Conservation (phyloP, 2,888 invertebrate species). For the Sericinus montela region DNA sequence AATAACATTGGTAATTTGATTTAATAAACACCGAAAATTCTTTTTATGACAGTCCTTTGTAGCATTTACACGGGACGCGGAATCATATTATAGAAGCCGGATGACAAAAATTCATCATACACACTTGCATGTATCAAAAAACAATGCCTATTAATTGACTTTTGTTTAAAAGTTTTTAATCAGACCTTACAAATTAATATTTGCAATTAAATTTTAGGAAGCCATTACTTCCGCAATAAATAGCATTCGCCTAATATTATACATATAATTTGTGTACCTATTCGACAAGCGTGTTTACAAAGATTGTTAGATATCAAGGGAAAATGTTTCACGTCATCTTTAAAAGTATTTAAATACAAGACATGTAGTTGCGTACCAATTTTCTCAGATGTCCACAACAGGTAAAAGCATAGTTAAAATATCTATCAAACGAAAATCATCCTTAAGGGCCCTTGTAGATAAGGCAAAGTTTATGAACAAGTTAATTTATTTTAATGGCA, state of each 20-base stretch:
- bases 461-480: slow-evolving; percentile 18
- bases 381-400: slow-evolving; percentile 27
- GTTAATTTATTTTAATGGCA: slow-evolving; percentile 22
- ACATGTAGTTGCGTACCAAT: slow-evolving; percentile 51
- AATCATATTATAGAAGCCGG: slow-evolving; percentile 54
- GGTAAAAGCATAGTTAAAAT: slow-evolving; percentile 30
- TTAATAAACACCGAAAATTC: slow-evolving; percentile 24
- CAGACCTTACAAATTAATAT: slow-evolving; percentile 50
- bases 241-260: slow-evolving; percentile 66
- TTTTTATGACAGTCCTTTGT: slow-evolving; percentile 55
- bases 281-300: slow-evolving; percentile 80
- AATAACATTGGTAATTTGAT: slow-evolving; percentile 1
- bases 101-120: slow-evolving; percentile 50
- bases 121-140: slow-evolving; percentile 37
- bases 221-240: slow-evolving; percentile 80
- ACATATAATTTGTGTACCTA: slow-evolving; percentile 70
- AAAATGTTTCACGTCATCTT: slow-evolving; percentile 44
- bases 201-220: slow-evolving; percentile 77
- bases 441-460: slow-evolving; percentile 15
- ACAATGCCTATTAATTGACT: slow-evolving; percentile 31
- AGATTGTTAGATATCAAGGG: slow-evolving; percentile 72
- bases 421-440: slow-evolving; percentile 12
- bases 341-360: slow-evolving; percentile 40
- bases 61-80: slow-evolving; percentile 59
- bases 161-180: slow-evolving; percentile 42